Evolutionary conservation across 2,888 invertebrate species (phyloP), one percentile per base, ranked within the genome.

Genomic region (Orthonychiurus folsomi): DNA sequence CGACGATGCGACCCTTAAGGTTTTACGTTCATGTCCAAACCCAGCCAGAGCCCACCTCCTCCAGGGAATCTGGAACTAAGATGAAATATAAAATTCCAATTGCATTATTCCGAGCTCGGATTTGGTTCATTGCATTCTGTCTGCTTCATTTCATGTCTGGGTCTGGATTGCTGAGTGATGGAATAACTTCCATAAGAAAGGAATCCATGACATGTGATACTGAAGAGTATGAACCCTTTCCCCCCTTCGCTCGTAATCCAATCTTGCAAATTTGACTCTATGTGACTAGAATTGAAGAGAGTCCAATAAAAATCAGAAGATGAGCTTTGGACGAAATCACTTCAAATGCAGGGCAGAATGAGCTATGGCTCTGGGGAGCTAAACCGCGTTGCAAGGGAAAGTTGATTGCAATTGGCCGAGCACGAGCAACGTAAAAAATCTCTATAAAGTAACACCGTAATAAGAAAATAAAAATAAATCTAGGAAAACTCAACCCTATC

Each of bases 231-330:
- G 37, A 64, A 64, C 58, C 56, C 62, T 53, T 62, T 60, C 57
- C n/a, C n/a, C n/a, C n/a, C n/a, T n/a, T n/a, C n/a, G n/a, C n/a
- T n/a, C 28, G 60, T 62, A 64, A 64, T 64, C 60, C 56, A 64
- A 62, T 62, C 59, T 64, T 56, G 54, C 28, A 63, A 53, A 64
- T 62, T 61, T 61, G 48, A 15, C 48, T 24, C 15, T 54, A 47
- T 61, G 61, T 61, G 59, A 64, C 58, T 50, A 23, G 61, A 64
- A 57, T 64, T 55, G 15, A 37, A 37, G 37, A n/a, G n/a, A n/a
- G n/a, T n/a, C 15, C 37, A 37, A 37, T 37, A 37, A 37, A 37
- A 37, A 37, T 37, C 37, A 37, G 37, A n/a, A n/a, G n/a, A n/a
- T n/a, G n/a, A n/a, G n/a, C n/a, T n/a, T n/a, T n/a, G n/a, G n/a